phyloP scores from a whole-genome alignment of 2,888 invertebrate species.

The Trichopria drosophilae region DNA sequence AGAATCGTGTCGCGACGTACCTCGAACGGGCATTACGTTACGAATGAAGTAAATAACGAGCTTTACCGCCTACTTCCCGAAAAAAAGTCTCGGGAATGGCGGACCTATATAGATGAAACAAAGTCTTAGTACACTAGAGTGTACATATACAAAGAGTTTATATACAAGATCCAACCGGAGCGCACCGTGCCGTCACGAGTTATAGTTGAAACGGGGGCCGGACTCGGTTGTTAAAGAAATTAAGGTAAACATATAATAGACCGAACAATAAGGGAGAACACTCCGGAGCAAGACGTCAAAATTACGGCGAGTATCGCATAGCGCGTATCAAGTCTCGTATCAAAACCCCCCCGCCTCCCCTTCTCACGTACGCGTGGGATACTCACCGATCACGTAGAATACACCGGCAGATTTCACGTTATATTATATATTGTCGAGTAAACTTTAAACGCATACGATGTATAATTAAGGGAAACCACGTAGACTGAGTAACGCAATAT shows the following conservation, averaged over 20 bases:
- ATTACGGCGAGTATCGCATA: too few relatives aligned
- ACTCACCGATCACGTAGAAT: too few relatives aligned
- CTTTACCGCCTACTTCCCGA: conserved; percentile 46
- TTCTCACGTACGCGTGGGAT: too few relatives aligned
- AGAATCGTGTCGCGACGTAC: too few relatives aligned
- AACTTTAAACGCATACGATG: conserved; percentile 36
- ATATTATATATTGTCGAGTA: conserved; percentile 34
- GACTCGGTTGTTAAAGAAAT: conserved; percentile 39
- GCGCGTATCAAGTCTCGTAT: too few relatives aligned
- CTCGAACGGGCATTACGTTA: conserved; percentile 54
- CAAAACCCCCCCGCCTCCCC: too few relatives aligned
- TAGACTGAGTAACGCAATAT: conserved; percentile 59
- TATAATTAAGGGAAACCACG: conserved; percentile 54
- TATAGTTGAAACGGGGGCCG: conserved; percentile 23
- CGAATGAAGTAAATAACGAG: conserved; percentile 48
- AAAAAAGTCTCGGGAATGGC: conserved; percentile 31
- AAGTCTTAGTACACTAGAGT: conserved; percentile 25
- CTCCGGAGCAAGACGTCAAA: too few relatives aligned
- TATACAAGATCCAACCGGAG: conserved; percentile 42
- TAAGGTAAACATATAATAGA: conserved; percentile 4
- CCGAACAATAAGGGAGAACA: too few relatives aligned
- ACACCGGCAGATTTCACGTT: too few relatives aligned
- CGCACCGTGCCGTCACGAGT: conserved; percentile 35
- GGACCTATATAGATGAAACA: conserved; percentile 39
- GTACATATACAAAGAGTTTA: conserved; percentile 39